These are phyloP conservation scores for Paramisgurnus dabryanus DNA, from an alignment of 2,113 vertebrate species.

Conservation along the genomic window DNA sequence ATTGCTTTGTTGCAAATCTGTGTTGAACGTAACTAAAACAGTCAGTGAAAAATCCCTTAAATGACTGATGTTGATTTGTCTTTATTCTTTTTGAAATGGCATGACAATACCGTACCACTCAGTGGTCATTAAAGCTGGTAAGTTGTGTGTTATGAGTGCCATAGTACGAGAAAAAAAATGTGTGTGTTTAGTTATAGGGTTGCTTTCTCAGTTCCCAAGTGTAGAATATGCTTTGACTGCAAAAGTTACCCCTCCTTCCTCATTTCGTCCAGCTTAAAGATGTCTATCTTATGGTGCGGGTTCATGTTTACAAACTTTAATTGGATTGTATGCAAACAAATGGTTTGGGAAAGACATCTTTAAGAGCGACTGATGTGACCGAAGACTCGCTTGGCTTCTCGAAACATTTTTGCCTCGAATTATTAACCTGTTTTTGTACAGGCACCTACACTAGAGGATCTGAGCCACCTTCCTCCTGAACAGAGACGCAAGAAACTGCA, in stretches of 20 bases:
- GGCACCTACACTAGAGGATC: slow-evolving; percentile 93
- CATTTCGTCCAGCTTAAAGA: background rate
- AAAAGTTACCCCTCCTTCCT: background rate
- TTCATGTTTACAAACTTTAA: slow-evolving; percentile 2
- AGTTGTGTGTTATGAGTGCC: slow-evolving; percentile 63
- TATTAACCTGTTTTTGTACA: slow-evolving; percentile 65
- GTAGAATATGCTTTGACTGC: background rate
- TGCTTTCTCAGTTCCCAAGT: background rate
- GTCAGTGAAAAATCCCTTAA: background rate
- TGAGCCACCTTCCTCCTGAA: slow-evolving; percentile 95
- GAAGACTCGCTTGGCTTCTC: background rate
- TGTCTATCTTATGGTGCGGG: slow-evolving; percentile 33
- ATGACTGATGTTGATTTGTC: slow-evolving; percentile 43
- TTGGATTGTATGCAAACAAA: slow-evolving; percentile 1
- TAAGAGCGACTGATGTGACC: background rate
- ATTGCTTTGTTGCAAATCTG: background rate
- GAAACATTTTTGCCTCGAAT: slow-evolving; percentile 24
- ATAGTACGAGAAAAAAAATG: slow-evolving; percentile 38
- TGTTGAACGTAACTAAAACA: background rate
- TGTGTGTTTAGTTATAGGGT: slow-evolving; percentile 18
- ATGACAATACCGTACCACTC: slow-evolving; percentile 73
- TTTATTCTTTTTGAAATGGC: slow-evolving; percentile 76
- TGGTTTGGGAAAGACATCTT: slow-evolving; percentile 46
- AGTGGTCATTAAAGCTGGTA: slow-evolving; percentile 97
- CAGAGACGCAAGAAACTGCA: slow-evolving; percentile 96